Evolutionary conservation across 2,888 invertebrate genomes (phyloP), one percentile per base, ranked within the genome.

Genomic region (Saturnia japonica): DNA sequence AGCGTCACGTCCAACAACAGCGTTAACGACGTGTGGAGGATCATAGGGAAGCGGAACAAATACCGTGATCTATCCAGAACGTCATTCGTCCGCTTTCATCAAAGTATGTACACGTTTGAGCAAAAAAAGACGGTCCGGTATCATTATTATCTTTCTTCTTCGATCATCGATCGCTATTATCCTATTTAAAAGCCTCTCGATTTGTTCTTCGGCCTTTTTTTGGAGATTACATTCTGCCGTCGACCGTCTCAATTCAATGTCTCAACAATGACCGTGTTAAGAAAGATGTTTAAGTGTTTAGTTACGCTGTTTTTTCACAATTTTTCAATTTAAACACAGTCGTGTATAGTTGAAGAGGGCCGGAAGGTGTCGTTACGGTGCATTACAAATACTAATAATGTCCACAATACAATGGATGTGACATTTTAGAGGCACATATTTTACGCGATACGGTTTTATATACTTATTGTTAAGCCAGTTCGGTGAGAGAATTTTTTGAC

Each of bases 251-350:
- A 90, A 92, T 91, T 88, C 91, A 84, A 85, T 82, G 78, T 82
- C 80, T 81, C 85, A 88, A 94, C 94, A 94, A 94, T 91, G 86
- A 89, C 74, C 85, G 85, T 86, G 91, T 91, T 93, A 93, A 92
- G 94, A 93, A 93, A 91, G 93, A 93, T 92, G 92, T 94, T 93
- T 93, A 93, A 93, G 90, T 90, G 87, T 93, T 94, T 94, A 92
- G 93, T 85, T 90, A 92, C 93, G 93, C 89, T 89, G 87, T 91
- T 94, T 94, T 93, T 94, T 93, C 88, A 90, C 87, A 87, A 91
- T 86, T 90, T 91, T 91, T 92, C 91, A 91, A 92, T 93, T 91
- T 91, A 89, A 91, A 92, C 89, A 83, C 86, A 89, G 89, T 90
- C 91, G 90, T 90, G 91, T 88, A n/a, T n/a, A 85, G 83, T 82